phyloP scores from a whole-genome alignment of 1,140 invertebrate genomes.

The Drosophila ficusphila region DNA sequence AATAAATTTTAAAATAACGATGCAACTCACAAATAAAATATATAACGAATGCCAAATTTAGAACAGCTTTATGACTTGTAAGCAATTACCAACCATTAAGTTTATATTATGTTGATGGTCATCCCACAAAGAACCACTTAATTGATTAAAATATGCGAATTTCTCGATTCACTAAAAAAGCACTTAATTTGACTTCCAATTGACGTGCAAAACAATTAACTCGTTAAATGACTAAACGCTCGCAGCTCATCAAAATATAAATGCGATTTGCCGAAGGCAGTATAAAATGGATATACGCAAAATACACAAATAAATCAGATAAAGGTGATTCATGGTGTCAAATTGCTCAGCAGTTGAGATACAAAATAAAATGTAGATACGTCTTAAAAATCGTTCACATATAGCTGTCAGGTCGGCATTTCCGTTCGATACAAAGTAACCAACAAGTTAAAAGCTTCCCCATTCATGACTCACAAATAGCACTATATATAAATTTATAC shows the following conservation, averaged over 20 bases:
- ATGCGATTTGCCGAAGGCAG: slow-evolving; percentile 4
- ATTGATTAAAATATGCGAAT: slow-evolving; percentile 52
- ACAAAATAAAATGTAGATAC: slow-evolving; percentile 25
- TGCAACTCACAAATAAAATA: background rate
- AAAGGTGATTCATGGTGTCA: slow-evolving; percentile 35
- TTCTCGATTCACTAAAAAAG: slow-evolving; percentile 18
- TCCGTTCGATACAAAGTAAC: slow-evolving; percentile 37
- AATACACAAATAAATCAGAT: slow-evolving; percentile 25
- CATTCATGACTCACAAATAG: slow-evolving; percentile 50
- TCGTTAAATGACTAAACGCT: slow-evolving; percentile 45
- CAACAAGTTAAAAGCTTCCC: slow-evolving; percentile 35
- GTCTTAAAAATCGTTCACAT: slow-evolving; percentile 20
- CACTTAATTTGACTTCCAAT: slow-evolving; percentile 26
- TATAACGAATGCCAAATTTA: background rate
- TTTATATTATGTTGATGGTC: slow-evolving; percentile 4
- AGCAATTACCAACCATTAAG: slow-evolving; percentile 5
- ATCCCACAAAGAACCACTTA: slow-evolving; percentile 9
- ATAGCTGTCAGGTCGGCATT: slow-evolving; percentile 54
- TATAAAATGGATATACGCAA: slow-evolving; percentile 10
- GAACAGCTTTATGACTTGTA: slow-evolving; percentile 14
- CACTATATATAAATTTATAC: slow-evolving; percentile 2
- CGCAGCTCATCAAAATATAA: slow-evolving; percentile 30
- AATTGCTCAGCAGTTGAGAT: slow-evolving; percentile 11
- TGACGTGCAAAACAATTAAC: slow-evolving; percentile 56
- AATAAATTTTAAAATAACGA: background rate